Evolutionary conservation across 2,113 vertebrate species (phyloP), one percentile per base, ranked within the genome.

Genomic region (Platysternon megacephalum): DNA sequence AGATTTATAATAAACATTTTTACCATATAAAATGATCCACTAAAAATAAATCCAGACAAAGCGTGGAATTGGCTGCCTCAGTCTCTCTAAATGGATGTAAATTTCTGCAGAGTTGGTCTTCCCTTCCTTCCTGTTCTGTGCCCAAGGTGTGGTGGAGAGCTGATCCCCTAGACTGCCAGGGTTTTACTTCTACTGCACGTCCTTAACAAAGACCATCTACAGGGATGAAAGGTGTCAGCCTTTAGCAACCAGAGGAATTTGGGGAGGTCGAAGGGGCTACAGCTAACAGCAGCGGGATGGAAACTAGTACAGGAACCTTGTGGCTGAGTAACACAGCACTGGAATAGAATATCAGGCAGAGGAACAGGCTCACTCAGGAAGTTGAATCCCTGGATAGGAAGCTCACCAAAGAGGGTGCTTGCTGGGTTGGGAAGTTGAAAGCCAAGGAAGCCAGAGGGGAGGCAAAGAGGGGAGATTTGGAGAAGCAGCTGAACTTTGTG

Each of bases 21-120:
- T 6, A 28, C 7, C n/a, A 52, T 35, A 22, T 3, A 22, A 3
- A 2, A 56, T 2, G 11, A 16, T 65, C n/a, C 2, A 2, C 48
- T 9, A 0, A 51, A 65, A 24, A 16, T 0, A 0, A 0, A 1
- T 2, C 52, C 72, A 4, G 29, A 5, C 8, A 17, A 8, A 68
- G 11, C 3, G 44, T 53, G 0, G 0, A 1, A 5, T 0, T 0
- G 72, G 89, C 58, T 49, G 1, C 0, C 2, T 0, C n/a, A 4
- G 32, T 2, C n/a, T 26, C 78, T 49, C 48, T 51, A 21, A 32
- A 49, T 26, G 16, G 29, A 51, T 21, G n/a, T 21, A 39, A 5
- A 35, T 49, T 51, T 29, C 29, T 1, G 46, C 32, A 35, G 76
- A 16, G 10, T 1, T 1, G 35, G 29, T 46, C n/a, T 49, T 29